A percentile compares a stretch with the other conserved stretches of the same genome.
These are phyloP conservation scores for Enteromius trimaculatus DNA, from an alignment of 2,797 vertebrate genomes.

Conservation along the genomic window DNA sequence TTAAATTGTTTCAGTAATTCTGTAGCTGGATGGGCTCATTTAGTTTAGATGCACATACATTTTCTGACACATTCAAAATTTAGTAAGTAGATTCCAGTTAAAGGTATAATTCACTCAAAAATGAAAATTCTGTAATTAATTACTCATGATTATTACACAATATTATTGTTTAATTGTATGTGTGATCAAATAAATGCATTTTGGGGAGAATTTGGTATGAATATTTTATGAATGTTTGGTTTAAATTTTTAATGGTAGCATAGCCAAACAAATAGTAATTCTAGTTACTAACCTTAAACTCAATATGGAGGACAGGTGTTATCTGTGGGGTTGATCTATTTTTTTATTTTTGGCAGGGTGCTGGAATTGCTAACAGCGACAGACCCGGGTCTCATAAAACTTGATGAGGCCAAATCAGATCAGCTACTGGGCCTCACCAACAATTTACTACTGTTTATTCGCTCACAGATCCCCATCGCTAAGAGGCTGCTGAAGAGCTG, in stretches of 20 bases:
- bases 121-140: too few relatives aligned
- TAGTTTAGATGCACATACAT: not conserved
- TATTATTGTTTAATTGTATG: not conserved
- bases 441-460: slow-evolving; percentile 74
- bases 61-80: not conserved
- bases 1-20: not conserved
- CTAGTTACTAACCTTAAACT: not conserved
- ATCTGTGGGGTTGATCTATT: slow-evolving; percentile 14
- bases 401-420: slow-evolving; percentile 76
- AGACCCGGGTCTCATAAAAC: slow-evolving; percentile 70
- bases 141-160: not conserved
- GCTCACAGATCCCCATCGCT: slow-evolving; percentile 75
- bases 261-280: not conserved
- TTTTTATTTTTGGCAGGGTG: slow-evolving; percentile 67
- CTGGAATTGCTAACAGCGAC: slow-evolving; percentile 68
- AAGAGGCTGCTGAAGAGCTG: slow-evolving; percentile 75
- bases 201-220: too few relatives aligned
- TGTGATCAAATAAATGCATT: not conserved
- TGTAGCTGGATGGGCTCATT: not conserved
- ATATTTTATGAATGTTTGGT: too few relatives aligned
- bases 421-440: slow-evolving; percentile 75
- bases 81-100: not conserved
- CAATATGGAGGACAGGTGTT: not conserved
- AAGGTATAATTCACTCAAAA: too few relatives aligned
- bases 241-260: not conserved